Evolutionary conservation across 2,888 invertebrate genomes (phyloP).

Genomic region (Acleris cristana): DNA sequence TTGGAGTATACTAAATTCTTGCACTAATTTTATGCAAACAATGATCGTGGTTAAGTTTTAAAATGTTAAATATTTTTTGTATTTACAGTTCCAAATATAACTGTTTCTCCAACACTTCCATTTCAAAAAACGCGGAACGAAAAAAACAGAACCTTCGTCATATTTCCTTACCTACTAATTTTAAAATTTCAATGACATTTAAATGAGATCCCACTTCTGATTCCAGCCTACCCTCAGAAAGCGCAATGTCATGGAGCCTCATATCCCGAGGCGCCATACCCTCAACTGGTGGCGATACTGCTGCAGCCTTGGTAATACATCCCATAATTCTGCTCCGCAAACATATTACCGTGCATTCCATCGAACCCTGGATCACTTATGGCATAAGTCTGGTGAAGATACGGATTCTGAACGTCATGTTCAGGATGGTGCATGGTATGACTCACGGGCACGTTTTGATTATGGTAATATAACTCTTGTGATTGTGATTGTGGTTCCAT

Average conservation of each 20-base stretch:
- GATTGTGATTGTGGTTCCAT: conserved; percentile 41
- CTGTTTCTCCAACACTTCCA: too few relatives aligned
- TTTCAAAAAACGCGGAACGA: neutral
- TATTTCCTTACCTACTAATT: neutral
- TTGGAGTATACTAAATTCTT: too few relatives aligned
- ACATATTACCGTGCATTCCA: conserved; percentile 39
- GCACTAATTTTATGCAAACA: too few relatives aligned
- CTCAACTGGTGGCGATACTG: conserved; percentile 66
- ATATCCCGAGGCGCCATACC: conserved; percentile 37
- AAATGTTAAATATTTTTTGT: too few relatives aligned
- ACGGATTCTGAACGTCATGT: conserved; percentile 8
- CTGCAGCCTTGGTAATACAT: conserved; percentile 61
- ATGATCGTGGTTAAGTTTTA: too few relatives aligned
- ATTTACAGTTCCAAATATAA: too few relatives aligned
- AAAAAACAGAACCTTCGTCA: neutral
- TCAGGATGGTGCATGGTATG: conserved; percentile 7
- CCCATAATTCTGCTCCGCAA: conserved; percentile 50
- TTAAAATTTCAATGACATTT: neutral
- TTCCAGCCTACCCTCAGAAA: conserved; percentile 18
- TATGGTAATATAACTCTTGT: conserved; percentile 63
- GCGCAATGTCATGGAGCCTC: conserved; percentile 43
- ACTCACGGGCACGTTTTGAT: conserved; percentile 14
- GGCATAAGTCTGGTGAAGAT: conserved; percentile 21
- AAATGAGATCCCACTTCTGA: neutral
- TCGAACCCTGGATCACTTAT: conserved; percentile 28